These are phyloP conservation scores for Centropristis striata DNA, from an alignment of 2,113 vertebrate genomes.

Conservation along the genomic window DNA sequence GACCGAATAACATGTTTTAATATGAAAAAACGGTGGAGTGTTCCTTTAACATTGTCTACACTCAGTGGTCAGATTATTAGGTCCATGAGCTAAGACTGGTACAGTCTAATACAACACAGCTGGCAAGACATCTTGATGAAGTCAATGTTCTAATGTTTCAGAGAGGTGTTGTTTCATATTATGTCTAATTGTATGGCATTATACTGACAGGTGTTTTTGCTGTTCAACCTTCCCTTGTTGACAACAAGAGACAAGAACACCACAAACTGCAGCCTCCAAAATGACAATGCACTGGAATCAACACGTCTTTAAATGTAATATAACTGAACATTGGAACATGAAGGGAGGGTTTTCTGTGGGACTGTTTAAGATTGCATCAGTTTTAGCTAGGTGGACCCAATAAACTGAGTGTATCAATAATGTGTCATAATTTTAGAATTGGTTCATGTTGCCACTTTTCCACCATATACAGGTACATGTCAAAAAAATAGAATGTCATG, in stretches of 20 bases:
- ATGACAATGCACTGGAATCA: no score
- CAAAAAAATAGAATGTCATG: not conserved
- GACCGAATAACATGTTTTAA: no score
- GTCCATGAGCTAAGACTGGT: not conserved
- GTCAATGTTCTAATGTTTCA: not conserved
- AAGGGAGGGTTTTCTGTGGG: not conserved
- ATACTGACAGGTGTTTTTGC: not conserved
- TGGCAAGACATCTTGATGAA: no score
- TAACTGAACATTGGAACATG: not conserved
- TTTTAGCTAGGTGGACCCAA: not conserved
- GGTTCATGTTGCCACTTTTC: no score
- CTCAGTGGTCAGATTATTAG: not conserved
- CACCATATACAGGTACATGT: no score
- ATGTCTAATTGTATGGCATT: not conserved
- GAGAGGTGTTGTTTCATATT: not conserved
- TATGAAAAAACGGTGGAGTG: no score
- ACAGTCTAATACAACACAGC: not conserved
- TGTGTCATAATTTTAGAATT: conserved; percentile 12
- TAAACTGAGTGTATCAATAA: not conserved
- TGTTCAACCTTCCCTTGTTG: not conserved
- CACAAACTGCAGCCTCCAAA: no score
- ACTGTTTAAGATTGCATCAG: not conserved
- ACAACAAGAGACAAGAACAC: not conserved
- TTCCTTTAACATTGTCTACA: not conserved
- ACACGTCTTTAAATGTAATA: no score